These are phyloP conservation scores for Salticus scenicus DNA, from an alignment of 2,888 invertebrate species.

Conservation along the genomic window DNA sequence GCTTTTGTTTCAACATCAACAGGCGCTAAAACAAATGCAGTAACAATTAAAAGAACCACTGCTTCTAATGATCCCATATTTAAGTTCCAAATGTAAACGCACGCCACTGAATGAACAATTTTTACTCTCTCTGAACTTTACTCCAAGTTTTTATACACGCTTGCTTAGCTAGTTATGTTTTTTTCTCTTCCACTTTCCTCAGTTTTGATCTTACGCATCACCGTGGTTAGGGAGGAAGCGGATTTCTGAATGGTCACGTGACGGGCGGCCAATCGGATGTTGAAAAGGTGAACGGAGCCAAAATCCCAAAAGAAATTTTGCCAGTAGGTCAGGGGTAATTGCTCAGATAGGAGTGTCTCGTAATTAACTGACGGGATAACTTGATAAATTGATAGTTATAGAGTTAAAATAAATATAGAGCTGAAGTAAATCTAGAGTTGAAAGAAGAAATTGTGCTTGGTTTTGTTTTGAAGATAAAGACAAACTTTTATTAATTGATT, in stretches of 20 bases:
- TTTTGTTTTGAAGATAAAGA: too few species aligned
- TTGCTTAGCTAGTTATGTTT: slow-evolving; percentile 23
- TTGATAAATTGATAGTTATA: too few species aligned
- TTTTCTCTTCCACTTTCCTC: slow-evolving; percentile 4
- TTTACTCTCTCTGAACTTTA: slow-evolving; percentile 1
- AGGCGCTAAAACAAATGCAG: slow-evolving; percentile 27
- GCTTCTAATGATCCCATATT: slow-evolving; percentile 44
- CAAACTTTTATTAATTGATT: too few species aligned
- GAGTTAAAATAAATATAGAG: too few species aligned
- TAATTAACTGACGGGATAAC: too few species aligned
- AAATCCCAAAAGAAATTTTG: too few species aligned
- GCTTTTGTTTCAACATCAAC: slow-evolving; percentile 47
- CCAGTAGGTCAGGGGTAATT: too few species aligned
- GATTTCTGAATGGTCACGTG: slow-evolving; percentile 20
- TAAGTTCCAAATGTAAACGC: neutral
- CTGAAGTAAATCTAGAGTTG: too few species aligned
- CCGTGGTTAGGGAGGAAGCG: slow-evolving; percentile 42
- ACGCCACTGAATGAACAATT: neutral
- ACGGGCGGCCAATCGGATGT: neutral
- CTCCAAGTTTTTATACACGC: slow-evolving; percentile 46
- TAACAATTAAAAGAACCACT: slow-evolving; percentile 28
- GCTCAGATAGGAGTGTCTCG: too few species aligned
- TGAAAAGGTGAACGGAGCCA: too few species aligned
- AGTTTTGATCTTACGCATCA: slow-evolving; percentile 20
- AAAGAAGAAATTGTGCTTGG: too few species aligned